phyloP scores from a whole-genome alignment of 2,113 vertebrate species.

The Gadus macrocephalus region DNA sequence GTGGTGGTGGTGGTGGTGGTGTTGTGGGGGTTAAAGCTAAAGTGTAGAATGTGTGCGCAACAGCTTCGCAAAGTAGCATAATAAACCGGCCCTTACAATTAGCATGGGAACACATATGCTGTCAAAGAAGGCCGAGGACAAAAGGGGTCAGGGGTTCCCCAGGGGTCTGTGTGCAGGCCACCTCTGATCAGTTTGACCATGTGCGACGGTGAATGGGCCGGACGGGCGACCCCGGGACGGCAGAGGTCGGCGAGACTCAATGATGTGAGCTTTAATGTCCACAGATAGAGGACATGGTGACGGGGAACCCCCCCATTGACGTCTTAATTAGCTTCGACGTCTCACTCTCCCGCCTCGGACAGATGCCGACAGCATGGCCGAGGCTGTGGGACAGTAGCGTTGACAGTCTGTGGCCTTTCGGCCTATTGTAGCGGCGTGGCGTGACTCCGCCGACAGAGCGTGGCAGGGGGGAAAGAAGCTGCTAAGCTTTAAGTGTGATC shows the following conservation, averaged over 20 bases:
- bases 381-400: conserved; percentile 27
- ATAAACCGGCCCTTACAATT: conserved; percentile 66
- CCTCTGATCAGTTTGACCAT: conserved; percentile 70
- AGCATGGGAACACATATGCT: conserved; percentile 68
- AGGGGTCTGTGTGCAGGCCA: conserved; percentile 57
- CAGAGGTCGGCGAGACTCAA: conserved; percentile 71
- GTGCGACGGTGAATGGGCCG: conserved; percentile 60
- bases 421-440: not conserved
- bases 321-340: conserved; percentile 72
- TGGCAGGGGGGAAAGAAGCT: not conserved
- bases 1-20: conserved; percentile 18
- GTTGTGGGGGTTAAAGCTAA: conserved; percentile 37
- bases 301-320: conserved; percentile 63
- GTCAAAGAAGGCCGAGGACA: conserved; percentile 59
- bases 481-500: not conserved
- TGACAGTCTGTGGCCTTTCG: conserved; percentile 2
- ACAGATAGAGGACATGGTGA: conserved; percentile 64
- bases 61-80: conserved; percentile 57
- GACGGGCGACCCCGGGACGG: conserved; percentile 54
- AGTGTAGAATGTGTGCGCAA: conserved; percentile 60
- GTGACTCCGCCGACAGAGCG: not conserved
- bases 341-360: conserved; percentile 55
- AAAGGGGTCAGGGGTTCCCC: conserved; percentile 67
- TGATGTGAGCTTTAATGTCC: conserved; percentile 76
- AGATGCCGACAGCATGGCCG: conserved; percentile 38